These are phyloP conservation scores for Turritopsis rubra DNA, from an alignment of 30 jellyfish, hydroid and myxozoan species.

Conservation along the genomic window DNA sequence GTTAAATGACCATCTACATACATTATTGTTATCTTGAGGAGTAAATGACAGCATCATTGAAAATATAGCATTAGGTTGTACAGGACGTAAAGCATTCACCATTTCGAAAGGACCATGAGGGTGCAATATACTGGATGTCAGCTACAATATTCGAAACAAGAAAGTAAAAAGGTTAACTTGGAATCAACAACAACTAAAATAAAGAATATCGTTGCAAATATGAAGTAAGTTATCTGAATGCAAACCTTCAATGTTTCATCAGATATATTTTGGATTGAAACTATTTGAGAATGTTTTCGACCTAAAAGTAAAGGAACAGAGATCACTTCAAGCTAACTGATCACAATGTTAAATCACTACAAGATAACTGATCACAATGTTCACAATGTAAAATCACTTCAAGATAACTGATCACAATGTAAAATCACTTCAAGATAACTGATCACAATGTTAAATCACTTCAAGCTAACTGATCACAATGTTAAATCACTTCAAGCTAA, in stretches of 20 bases:
- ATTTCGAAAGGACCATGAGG: slow-evolving; percentile 84
- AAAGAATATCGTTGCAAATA: not conserved
- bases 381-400: too few species aligned
- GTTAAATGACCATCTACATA: not conserved
- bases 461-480: too few species aligned
- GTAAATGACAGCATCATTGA: slow-evolving; percentile 45
- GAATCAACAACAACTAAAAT: too few species aligned
- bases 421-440: too few species aligned
- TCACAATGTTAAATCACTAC: not conserved
- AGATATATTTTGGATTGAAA: slow-evolving; percentile 62
- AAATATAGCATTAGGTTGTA: slow-evolving; percentile 42
- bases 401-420: too few species aligned
- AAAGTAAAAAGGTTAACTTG: not conserved
- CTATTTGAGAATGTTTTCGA: slow-evolving; percentile 36
- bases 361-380: too few species aligned
- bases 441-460: too few species aligned
- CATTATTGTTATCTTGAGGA: slow-evolving; percentile 48
- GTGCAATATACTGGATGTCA: slow-evolving; percentile 55
- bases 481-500: too few species aligned
- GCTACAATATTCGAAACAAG: slow-evolving; percentile 26
- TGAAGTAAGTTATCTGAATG: not conserved
- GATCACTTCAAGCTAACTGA: not conserved
- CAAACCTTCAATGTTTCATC: slow-evolving; percentile 40
- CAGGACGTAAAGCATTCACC: slow-evolving; percentile 48
- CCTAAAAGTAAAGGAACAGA: slow-evolving; percentile 22